phyloP scores from a whole-genome alignment of 2,113 vertebrate genomes.

The Oceanites oceanicus region DNA sequence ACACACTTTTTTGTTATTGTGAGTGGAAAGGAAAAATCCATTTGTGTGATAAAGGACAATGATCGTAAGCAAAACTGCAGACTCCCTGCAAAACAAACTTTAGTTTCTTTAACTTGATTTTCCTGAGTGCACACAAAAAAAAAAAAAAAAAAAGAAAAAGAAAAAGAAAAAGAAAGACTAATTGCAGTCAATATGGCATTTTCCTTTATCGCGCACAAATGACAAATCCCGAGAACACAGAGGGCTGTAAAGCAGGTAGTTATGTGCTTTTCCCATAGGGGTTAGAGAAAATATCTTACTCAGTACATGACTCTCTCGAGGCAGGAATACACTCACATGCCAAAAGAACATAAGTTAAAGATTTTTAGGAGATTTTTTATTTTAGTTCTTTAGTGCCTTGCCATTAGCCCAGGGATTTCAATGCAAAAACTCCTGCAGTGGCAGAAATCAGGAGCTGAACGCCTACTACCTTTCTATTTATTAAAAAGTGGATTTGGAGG shows the following conservation, averaged over 20 bases:
- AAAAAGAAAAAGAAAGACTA: too few relatives aligned
- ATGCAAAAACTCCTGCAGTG: not conserved
- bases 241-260: conserved; percentile 14
- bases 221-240: not conserved
- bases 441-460: not conserved
- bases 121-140: not conserved
- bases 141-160: too few relatives aligned
- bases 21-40: rapidly evolving
- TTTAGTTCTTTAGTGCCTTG: not conserved
- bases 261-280: not conserved
- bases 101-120: not conserved
- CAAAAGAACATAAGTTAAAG: not conserved
- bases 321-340: not conserved
- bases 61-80: not conserved
- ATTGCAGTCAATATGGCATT: not conserved
- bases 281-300: not conserved
- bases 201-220: conserved; percentile 25
- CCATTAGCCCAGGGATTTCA: not conserved
- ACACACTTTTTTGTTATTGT: not conserved
- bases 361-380: not conserved
- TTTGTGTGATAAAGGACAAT: not conserved
- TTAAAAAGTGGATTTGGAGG: not conserved
- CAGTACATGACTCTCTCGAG: not conserved
- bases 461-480: not conserved
- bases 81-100: not conserved